These are phyloP conservation scores for Coenobita brevimanus DNA, from an alignment of 1,140 invertebrate genomes.

Conservation along the genomic window DNA sequence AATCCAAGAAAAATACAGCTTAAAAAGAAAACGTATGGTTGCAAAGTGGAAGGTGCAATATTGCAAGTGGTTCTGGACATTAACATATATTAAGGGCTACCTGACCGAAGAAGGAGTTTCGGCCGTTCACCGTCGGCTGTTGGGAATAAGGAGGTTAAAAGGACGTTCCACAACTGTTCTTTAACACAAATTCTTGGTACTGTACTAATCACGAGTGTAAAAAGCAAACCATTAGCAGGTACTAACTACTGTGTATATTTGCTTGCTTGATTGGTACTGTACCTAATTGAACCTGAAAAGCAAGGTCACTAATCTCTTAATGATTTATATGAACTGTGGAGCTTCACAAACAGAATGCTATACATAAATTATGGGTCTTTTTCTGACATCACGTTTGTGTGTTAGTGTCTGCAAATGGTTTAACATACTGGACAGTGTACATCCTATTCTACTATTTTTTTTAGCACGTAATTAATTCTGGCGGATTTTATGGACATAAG, in stretches of 20 bases:
- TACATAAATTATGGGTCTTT: no score
- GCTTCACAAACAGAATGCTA: no score
- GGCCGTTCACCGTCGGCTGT: conserved; percentile 69
- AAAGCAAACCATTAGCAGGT: conserved; percentile 26
- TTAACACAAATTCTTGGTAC: conserved; percentile 20
- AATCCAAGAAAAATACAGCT: conserved; percentile 63
- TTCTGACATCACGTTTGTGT: neutral
- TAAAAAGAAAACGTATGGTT: conserved; percentile 60
- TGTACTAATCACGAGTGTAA: conserved; percentile 29
- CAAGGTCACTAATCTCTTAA: no score
- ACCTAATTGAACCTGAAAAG: no score
- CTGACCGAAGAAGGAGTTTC: conserved; percentile 70
- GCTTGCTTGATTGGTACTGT: no score
- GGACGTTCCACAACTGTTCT: conserved; percentile 40
- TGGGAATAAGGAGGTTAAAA: conserved; percentile 62
- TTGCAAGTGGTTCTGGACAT: conserved; percentile 64
- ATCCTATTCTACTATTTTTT: conserved; percentile 38
- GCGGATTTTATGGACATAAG: conserved; percentile 31
- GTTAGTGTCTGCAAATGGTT: conserved; percentile 38
- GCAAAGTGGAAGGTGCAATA: conserved; percentile 67
- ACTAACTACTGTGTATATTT: no score
- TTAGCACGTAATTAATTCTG: conserved; percentile 29
- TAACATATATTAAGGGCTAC: conserved; percentile 62
- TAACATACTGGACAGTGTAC: conserved; percentile 31
- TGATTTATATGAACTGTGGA: no score